Evolutionary conservation across 1,140 invertebrate genomes (phyloP).

Genomic region (Drosophila nannoptera): DNA sequence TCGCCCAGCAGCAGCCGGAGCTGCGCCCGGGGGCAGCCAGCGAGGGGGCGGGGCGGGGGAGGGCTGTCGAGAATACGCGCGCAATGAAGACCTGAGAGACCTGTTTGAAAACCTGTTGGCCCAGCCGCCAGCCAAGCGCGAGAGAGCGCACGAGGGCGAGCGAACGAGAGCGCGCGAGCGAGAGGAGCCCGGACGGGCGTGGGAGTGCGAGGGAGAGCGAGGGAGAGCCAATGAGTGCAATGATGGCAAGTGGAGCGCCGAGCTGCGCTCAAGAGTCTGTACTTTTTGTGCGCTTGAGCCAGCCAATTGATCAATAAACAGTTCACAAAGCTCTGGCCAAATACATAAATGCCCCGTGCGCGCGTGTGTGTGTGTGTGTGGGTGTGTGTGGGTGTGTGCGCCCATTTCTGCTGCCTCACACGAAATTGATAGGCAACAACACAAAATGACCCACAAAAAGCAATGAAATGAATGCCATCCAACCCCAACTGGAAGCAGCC

Average conservation of each 20-base stretch:
- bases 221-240: constrained; percentile 18
- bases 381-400: constrained; percentile 7
- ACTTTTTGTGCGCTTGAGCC: constrained; percentile 20
- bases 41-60: background rate
- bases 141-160: background rate
- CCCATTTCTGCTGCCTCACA: constrained; percentile 18
- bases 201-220: constrained; percentile 4
- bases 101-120: constrained; percentile 74
- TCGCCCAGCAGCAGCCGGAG: constrained; percentile 57
- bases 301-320: constrained; percentile 45
- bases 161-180: background rate
- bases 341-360: background rate
- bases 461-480: constrained; percentile 33
- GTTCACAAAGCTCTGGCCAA: constrained; percentile 13
- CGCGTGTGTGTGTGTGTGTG: background rate
- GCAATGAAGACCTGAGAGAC: constrained; percentile 51
- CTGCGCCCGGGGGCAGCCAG: background rate
- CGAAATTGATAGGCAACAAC: constrained; percentile 49
- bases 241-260: constrained; percentile 37
- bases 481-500: constrained; percentile 9
- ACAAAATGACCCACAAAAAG: constrained; percentile 68
- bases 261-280: constrained; percentile 43
- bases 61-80: background rate
- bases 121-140: constrained; percentile 38
- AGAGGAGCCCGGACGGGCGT: background rate